phyloP scores from a whole-genome alignment of 1,140 invertebrate species.

The Drosophila willistoni region DNA sequence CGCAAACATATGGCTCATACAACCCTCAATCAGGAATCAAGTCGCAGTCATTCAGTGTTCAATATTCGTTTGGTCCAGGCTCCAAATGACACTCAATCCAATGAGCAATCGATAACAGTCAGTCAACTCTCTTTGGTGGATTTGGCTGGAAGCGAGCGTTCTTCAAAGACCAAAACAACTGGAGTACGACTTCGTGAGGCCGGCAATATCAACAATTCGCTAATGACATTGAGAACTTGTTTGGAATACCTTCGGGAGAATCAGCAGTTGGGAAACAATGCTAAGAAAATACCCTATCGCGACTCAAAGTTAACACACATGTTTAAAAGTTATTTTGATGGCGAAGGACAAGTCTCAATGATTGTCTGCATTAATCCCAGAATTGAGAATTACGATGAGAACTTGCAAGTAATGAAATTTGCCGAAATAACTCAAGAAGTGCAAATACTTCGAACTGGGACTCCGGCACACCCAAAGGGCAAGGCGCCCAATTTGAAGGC shows the following conservation, averaged over 20 bases:
- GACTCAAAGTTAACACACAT: conserved; percentile 98
- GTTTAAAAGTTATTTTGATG: conserved; percentile 99
- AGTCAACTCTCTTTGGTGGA: conserved; percentile 95
- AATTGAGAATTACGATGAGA: conserved; percentile 97
- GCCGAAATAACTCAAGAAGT: conserved; percentile 98
- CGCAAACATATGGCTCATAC: conserved; percentile 93
- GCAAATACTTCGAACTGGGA: conserved; percentile 88
- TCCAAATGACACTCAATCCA: conserved; percentile 83
- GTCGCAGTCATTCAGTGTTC: conserved; percentile 96
- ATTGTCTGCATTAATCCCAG: conserved; percentile 98
- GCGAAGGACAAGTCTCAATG: conserved; percentile 97
- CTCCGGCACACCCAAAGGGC: conserved; percentile 84
- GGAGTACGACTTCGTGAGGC: conserved; percentile 95
- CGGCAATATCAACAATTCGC: conserved; percentile 96
- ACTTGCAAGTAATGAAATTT: conserved; percentile 97
- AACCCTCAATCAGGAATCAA: conserved; percentile 95
- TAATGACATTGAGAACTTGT: conserved; percentile 95
- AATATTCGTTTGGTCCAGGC: conserved; percentile 86
- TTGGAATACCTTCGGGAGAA: conserved; percentile 96
- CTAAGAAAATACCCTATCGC: conserved; percentile 90
- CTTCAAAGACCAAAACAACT: conserved; percentile 96
- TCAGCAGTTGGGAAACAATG: conserved; percentile 85
- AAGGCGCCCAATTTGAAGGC: conserved; percentile 84
- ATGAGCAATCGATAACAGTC: conserved; percentile 87
- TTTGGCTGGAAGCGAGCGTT: conserved; percentile 96